These are phyloP conservation scores for Chionodraco myersi DNA, from an alignment of 2,113 vertebrate genomes.

Conservation along the genomic window DNA sequence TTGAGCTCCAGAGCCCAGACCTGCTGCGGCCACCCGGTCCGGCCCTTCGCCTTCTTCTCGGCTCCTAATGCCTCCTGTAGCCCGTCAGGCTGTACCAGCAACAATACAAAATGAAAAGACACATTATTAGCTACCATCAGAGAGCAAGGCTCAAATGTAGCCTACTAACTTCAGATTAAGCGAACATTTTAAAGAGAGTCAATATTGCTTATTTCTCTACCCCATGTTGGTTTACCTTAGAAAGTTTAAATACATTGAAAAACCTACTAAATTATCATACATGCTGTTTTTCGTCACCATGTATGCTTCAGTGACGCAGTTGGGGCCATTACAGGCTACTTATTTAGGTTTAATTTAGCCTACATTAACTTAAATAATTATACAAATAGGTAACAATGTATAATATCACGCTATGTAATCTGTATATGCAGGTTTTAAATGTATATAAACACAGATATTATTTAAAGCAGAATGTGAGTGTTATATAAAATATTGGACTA, in stretches of 20 bases:
- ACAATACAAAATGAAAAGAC: neutral
- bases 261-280: neutral
- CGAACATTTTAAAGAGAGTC: too few relatives aligned
- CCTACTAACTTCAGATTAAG: too few relatives aligned
- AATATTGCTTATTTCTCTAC: too few relatives aligned
- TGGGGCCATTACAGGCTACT: neutral
- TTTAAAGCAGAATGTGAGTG: neutral
- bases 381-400: neutral
- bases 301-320: neutral
- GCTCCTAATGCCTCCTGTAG: slow-evolving; percentile 84
- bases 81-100: slow-evolving; percentile 81
- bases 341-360: too few relatives aligned
- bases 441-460: too few relatives aligned
- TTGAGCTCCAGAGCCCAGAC: slow-evolving; percentile 98
- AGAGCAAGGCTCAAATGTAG: neutral
- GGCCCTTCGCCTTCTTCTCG: slow-evolving; percentile 93
- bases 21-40: slow-evolving; percentile 98
- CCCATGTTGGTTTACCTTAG: neutral
- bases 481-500: too few relatives aligned
- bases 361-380: neutral
- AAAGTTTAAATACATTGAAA: neutral
- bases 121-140: neutral
- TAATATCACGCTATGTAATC: too few relatives aligned
- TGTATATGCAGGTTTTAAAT: neutral
- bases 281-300: neutral